Evolutionary conservation across 2,797 vertebrate species (phyloP).

Genomic region (Pseudopleuronectes americanus): DNA sequence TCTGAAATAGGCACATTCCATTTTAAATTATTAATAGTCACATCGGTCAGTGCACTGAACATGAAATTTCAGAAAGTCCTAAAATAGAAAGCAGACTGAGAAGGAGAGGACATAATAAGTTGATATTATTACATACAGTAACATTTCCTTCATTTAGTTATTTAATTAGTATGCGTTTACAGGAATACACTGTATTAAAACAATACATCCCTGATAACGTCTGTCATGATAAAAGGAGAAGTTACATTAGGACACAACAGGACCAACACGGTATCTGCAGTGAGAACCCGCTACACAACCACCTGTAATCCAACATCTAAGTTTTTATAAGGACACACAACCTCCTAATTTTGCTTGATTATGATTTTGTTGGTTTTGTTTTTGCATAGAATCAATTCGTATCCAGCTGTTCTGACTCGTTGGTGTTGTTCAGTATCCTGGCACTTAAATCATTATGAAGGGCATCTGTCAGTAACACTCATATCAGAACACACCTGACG

Average conservation of each 20-base stretch:
- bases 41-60: not conserved
- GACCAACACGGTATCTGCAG: too few relatives aligned
- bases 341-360: not conserved
- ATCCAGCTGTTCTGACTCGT: not conserved
- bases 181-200: not conserved
- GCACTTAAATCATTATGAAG: not conserved
- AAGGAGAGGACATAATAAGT: not conserved
- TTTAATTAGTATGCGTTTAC: not conserved
- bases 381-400: not conserved
- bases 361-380: not conserved
- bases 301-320: not conserved
- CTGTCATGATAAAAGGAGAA: not conserved
- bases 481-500: slow-evolving; percentile 6
- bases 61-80: not conserved
- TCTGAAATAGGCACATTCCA: not conserved
- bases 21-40: slow-evolving; percentile 11
- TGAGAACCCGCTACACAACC: not conserved
- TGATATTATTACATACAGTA: not conserved
- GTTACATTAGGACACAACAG: too few relatives aligned
- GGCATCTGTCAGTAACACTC: not conserved
- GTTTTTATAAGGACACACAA: not conserved
- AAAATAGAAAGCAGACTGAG: not conserved
- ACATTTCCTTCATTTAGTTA: not conserved
- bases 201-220: too few relatives aligned
- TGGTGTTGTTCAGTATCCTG: not conserved